A percentile compares a stretch with the other conserved stretches of the same genome.
phyloP scores from a whole-genome alignment of 2,113 vertebrate genomes.

The Pteropus alecto region DNA sequence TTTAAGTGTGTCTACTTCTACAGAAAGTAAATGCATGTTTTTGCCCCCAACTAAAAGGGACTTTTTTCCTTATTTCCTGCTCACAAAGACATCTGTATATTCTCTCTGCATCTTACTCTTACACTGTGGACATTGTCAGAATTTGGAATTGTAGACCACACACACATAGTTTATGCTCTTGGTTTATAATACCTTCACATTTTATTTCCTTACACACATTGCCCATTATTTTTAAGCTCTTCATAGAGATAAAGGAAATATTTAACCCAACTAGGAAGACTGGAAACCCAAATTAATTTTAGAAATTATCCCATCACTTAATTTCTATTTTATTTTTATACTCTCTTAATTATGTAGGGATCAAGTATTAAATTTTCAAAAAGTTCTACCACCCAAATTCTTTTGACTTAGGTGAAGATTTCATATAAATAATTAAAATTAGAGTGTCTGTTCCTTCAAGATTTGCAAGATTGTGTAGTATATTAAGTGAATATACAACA shows the following conservation, averaged over 20 bases:
- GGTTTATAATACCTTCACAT: conserved; percentile 49
- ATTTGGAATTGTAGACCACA: conserved; percentile 64
- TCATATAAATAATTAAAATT: conserved; percentile 10
- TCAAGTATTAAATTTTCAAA: not conserved
- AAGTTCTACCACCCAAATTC: not conserved
- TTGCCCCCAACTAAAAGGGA: conserved; percentile 75
- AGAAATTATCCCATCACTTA: conserved; percentile 14
- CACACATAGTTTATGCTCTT: conserved; percentile 51
- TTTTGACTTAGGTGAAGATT: not conserved
- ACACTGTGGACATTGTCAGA: conserved; percentile 47
- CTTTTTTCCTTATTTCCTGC: conserved; percentile 50
- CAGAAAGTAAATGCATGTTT: conserved; percentile 80
- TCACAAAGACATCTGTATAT: conserved; percentile 76
- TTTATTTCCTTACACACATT: conserved; percentile 41
- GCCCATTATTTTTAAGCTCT: conserved; percentile 56
- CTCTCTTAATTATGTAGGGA: not conserved
- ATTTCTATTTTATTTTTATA: conserved; percentile 41
- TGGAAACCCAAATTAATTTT: conserved; percentile 28
- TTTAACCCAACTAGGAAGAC: conserved; percentile 16
- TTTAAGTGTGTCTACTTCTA: conserved; percentile 77
- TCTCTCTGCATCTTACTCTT: conserved; percentile 54
- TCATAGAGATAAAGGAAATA: conserved; percentile 55
- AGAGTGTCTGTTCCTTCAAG: not conserved
- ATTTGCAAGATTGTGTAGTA: conserved; percentile 19
- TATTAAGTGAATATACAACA: not conserved